Evolutionary conservation across 2,888 invertebrate genomes (phyloP), one percentile per base, ranked within the genome.

Genomic region (Allolobophora icterica): DNA sequence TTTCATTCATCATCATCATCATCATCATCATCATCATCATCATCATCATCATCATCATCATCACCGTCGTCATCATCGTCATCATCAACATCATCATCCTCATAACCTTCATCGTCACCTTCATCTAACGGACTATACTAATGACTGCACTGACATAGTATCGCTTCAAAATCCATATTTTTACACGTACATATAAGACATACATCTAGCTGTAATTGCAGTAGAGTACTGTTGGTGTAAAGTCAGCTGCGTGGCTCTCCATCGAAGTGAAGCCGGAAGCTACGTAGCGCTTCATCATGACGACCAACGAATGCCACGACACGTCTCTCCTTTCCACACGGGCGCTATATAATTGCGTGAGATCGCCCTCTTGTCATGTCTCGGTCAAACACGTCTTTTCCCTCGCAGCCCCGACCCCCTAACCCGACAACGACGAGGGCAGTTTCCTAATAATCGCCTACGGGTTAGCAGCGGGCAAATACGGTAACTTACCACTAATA

Each of bases 1-100:
- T 91, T 45, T n/a, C 84, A n/a, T n/a, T 91, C 52, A 0, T 89
- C 89, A 52, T 90, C 90, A 84, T 84, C 90, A 90, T 84, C 90
- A 3, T 90, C 35, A 84, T 84, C 90, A 40, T 84, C 90, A 38
- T 84, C 87, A 30, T 90, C 87, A 90, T 84, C 90, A 5, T 71
- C 71, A 13, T 71, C 71, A 15, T 90, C 40, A 42, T 90, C 90
- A 13, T 91, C 34, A 42, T 91, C 42, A 30, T 89, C 89, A 34
- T 91, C 89, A 90, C 19, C 84, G 8, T 33, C 58, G 11, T 91
- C 58, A 21, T 35, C 89, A 89, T 40, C 87, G 38, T 38, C 90
- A 90, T 38, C 87, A 40, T 90, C 84, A 90, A 38, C 90, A 90
- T 38, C 87, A 40, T 87, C 84, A 90, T 35, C 90, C 40, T 38